A percentile compares a stretch with the other conserved stretches of the same genome.
Conservation (phyloP, 2,888 invertebrate species). For the Junonia oenone region DNA sequence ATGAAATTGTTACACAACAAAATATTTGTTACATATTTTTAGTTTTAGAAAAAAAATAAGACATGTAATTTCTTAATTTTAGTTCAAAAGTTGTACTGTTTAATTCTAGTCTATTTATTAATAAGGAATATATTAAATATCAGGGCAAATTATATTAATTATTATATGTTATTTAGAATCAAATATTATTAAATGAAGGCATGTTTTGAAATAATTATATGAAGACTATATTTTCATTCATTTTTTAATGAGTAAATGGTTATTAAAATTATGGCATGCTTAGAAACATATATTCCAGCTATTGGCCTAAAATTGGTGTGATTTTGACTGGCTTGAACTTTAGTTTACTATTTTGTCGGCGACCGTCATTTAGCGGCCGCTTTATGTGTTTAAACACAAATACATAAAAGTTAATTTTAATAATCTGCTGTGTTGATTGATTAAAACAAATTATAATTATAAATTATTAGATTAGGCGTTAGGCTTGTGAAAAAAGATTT, state of each 20-base stretch:
- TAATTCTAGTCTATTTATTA: neutral
- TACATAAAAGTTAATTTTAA: too few species aligned
- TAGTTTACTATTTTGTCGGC: neutral
- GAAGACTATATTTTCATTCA: neutral
- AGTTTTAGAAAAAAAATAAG: neutral
- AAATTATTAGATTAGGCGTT: too few species aligned
- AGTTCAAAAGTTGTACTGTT: neutral
- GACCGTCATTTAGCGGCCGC: too few species aligned
- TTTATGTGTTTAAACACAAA: too few species aligned
- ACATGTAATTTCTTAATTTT: neutral
- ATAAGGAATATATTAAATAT: neutral
- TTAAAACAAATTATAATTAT: too few species aligned
- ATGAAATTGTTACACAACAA: too few species aligned
- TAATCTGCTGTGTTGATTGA: too few species aligned
- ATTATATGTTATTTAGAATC: neutral
- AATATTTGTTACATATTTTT: too few species aligned
- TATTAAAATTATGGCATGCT: neutral
- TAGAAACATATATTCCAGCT: neutral
- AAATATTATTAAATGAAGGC: neutral
- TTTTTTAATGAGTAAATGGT: neutral
- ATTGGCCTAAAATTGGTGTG: neutral
- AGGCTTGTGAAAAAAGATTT: too few species aligned
- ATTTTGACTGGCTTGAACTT: neutral
- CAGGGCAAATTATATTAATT: neutral
- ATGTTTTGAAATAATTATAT: neutral